A percentile compares a stretch with the other conserved stretches of the same genome.
Evolutionary conservation across 1,140 invertebrate genomes (phyloP).

Genomic region (Ruditapes philippinarum): DNA sequence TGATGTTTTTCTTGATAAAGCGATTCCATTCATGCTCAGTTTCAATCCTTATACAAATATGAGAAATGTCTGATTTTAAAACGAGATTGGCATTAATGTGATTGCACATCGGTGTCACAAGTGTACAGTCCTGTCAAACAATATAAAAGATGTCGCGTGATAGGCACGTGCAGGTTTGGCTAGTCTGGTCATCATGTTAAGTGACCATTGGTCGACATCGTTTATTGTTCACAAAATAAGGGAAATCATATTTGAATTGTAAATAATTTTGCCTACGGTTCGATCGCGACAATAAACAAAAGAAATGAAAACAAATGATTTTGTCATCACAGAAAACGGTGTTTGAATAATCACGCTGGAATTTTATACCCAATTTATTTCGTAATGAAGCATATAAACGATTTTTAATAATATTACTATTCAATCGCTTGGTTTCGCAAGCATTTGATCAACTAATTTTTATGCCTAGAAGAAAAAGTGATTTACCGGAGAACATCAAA

Average conservation of each 20-base stretch:
- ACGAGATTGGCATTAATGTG: conserved; percentile 46
- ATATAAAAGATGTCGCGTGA: conserved; percentile 7
- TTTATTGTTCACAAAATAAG: conserved; percentile 2
- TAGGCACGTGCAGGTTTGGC: conserved; percentile 15
- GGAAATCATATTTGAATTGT: conserved; percentile 50
- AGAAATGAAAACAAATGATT: conserved; percentile 26
- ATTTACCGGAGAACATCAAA: background rate
- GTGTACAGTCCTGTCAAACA: conserved; percentile 37
- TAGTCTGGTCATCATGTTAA: conserved; percentile 7
- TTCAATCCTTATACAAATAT: conserved; percentile 9
- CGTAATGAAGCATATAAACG: conserved; percentile 30
- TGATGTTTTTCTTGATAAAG: conserved; percentile 52
- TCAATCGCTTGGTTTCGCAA: background rate
- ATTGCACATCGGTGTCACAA: conserved; percentile 40
- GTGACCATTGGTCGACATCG: conserved; percentile 42
- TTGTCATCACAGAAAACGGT: conserved; percentile 28
- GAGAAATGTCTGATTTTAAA: conserved; percentile 28
- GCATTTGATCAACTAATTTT: background rate
- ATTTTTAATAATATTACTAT: conserved; percentile 27
- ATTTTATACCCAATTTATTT: conserved; percentile 52
- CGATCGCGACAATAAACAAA: conserved; percentile 65
- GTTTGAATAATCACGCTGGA: conserved; percentile 40
- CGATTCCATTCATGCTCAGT: conserved; percentile 37
- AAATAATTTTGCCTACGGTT: conserved; percentile 35
- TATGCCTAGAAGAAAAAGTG: background rate